These are phyloP conservation scores for Heterocephalus glaber DNA, from an alignment of 2,113 vertebrate species.

Conservation along the genomic window DNA sequence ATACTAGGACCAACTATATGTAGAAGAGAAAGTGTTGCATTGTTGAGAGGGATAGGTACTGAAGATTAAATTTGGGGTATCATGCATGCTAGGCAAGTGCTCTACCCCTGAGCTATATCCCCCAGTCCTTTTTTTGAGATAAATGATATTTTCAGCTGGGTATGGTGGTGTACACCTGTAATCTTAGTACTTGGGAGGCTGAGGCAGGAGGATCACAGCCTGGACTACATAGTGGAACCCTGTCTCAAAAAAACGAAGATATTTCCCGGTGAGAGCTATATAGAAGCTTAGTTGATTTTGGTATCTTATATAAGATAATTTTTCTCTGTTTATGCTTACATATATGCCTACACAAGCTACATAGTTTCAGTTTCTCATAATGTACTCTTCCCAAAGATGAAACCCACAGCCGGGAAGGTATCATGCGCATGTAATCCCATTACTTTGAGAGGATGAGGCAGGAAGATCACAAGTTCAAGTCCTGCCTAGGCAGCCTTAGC, in stretches of 20 bases:
- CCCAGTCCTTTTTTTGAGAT: neutral
- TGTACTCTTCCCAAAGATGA: neutral
- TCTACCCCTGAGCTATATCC: neutral
- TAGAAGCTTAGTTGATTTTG: neutral
- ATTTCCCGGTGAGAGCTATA: neutral
- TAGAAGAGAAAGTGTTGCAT: neutral
- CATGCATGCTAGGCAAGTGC: neutral
- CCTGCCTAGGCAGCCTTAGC: neutral
- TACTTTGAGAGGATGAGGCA: neutral
- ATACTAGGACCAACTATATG: neutral
- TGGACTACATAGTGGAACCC: neutral
- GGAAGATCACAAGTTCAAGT: neutral
- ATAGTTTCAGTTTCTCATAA: neutral
- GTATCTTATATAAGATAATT: neutral
- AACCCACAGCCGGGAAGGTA: neutral
- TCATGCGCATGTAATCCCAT: neutral
- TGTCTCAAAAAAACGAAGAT: neutral
- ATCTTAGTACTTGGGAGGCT: neutral
- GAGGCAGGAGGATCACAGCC: neutral
- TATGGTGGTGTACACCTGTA: neutral
- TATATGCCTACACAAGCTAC: neutral
- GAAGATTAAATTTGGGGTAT: neutral
- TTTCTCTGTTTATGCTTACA: neutral
- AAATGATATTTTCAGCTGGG: neutral
- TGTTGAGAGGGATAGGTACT: neutral